Base-by-base conservation (phyloP, 2,797 vertebrate genomes). In the Eulemur coronatus region DNA sequence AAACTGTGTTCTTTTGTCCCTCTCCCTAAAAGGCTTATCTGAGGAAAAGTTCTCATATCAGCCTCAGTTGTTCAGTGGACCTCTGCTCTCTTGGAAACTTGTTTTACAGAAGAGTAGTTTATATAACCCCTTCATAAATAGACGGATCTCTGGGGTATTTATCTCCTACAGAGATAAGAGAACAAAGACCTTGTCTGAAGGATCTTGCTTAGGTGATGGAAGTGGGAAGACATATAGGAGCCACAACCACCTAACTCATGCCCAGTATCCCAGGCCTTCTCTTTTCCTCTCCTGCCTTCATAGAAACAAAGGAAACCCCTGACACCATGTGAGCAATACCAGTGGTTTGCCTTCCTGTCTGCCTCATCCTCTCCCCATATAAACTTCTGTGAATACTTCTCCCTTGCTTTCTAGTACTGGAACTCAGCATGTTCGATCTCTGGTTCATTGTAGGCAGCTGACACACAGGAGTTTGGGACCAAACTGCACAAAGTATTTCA, bases 401-500 rank as follows among this genome's bases (percentile, higher is more conserved):
- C 3, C 33, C 67, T 88, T 50, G 72, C 59, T 67, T 55, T 69
- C 48, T 46, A 91, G 26, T 50, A 24, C 61, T 82, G 28, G 73
- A 92, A 59, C 72, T 94, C 69, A 94, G 33, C 2, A 75, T 26
- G 4, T 89, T 88, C 52, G 94, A 0, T 95, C 46, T 95, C 80
- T 95, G 89, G 38, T 80, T 55, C 63, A 5, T 94, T 97, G 86
- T 87, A 98, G 98, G 98, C 92, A 81, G 75, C 93, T 73, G 97
- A 98, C 79, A 98, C 97, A 30, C 97, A 89, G 79, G 97, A 98
- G 59, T 93, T 98, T 41, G 76, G 96, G 79, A 72, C 24, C 52
- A 97, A 95, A 84, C 94, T 98, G 57, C 91, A 95, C 43, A 85
- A 78, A 85, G 72, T 88, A 80, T 97, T 98, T 81, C 55, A 81